Evolutionary conservation across 2,888 invertebrate species (phyloP).

Genomic region (Hipparchia semele): DNA sequence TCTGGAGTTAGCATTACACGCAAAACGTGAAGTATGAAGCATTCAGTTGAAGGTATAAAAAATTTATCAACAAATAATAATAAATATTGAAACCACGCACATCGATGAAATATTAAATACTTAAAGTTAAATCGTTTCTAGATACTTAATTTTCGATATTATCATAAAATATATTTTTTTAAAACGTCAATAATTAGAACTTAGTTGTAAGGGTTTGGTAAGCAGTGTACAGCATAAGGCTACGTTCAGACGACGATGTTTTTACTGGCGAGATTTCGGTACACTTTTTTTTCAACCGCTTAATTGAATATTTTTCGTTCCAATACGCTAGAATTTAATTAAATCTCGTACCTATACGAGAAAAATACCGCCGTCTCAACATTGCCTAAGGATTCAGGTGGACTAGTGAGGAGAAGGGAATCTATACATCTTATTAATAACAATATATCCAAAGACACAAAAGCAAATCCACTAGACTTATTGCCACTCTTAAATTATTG

Average conservation of each 20-base stretch:
- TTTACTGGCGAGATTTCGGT: background rate
- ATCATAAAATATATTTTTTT: slow-evolving; percentile 69
- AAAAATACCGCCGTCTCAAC: background rate
- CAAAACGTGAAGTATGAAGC: slow-evolving; percentile 31
- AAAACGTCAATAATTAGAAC: slow-evolving; percentile 76
- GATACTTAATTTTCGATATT: slow-evolving; percentile 62
- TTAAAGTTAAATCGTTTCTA: slow-evolving; percentile 55
- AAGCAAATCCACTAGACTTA: slow-evolving; percentile 79
- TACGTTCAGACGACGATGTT: background rate
- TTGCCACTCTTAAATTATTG: slow-evolving; percentile 82
- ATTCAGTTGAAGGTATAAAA: slow-evolving; percentile 41
- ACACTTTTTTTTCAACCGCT: background rate
- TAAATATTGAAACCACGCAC: slow-evolving; percentile 44
- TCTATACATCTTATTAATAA: slow-evolving; percentile 58
- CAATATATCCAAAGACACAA: slow-evolving; percentile 64
- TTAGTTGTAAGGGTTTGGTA: slow-evolving; percentile 67
- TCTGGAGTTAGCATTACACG: slow-evolving; percentile 16
- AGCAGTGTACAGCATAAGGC: slow-evolving; percentile 74
- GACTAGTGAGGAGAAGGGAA: slow-evolving; percentile 51
- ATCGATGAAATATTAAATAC: slow-evolving; percentile 61
- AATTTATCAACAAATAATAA: background rate
- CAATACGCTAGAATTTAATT: background rate
- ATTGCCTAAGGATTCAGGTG: slow-evolving; percentile 32
- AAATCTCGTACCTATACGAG: background rate
- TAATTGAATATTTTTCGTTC: background rate